phyloP scores from a whole-genome alignment of 2,113 vertebrate species.

The Sylvia atricapilla region DNA sequence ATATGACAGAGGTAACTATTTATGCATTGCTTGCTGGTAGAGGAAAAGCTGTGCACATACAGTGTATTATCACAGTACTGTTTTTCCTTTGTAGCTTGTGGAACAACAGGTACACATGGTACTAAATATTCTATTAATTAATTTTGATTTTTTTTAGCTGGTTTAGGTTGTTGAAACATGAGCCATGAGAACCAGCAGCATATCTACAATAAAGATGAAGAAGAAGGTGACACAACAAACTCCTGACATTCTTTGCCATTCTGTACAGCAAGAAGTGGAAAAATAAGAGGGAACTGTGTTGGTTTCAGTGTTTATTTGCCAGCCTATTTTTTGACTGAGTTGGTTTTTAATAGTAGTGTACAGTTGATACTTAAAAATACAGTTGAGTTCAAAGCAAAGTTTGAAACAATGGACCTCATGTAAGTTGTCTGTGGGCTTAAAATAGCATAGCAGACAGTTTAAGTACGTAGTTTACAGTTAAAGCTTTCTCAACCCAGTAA shows the following conservation, averaged over 20 bases:
- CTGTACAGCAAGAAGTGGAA: neutral
- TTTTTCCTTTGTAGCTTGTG: neutral
- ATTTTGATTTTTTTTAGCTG: neutral
- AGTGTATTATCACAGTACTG: neutral
- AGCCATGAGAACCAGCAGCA: neutral
- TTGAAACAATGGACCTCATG: neutral
- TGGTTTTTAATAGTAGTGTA: neutral
- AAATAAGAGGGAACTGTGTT: neutral
- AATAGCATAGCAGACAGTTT: neutral
- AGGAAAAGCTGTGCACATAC: neutral
- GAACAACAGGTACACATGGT: neutral
- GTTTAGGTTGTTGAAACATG: neutral
- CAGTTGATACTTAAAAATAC: neutral
- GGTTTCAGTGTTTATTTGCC: neutral
- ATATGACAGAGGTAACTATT: neutral
- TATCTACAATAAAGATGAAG: neutral
- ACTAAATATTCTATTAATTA: neutral
- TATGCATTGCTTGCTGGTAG: neutral
- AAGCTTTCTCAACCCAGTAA: neutral
- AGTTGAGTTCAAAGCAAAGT: conserved; percentile 20
- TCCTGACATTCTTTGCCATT: neutral
- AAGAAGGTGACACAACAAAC: neutral
- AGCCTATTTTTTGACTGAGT: conserved; percentile 14
- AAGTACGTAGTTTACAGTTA: neutral
- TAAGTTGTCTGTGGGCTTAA: neutral